Evolutionary conservation across 2,888 invertebrate species (phyloP).

Genomic region (Panorpa germanica): DNA sequence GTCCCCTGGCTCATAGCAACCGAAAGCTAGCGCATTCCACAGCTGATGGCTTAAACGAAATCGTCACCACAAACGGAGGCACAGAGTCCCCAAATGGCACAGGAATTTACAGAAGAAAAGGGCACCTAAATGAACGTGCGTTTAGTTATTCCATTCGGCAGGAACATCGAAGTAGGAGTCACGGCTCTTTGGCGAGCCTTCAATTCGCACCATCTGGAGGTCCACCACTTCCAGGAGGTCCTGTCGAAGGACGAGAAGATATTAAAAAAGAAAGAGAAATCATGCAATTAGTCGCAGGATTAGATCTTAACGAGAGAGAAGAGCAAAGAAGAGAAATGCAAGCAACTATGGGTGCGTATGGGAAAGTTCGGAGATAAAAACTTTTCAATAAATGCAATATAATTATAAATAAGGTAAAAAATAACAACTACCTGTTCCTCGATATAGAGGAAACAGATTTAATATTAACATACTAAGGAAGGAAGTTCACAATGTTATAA

Average conservation of each 20-base stretch:
- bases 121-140: conserved; percentile 80
- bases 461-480: too few species aligned
- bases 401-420: too few species aligned
- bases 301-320: conserved; percentile 64
- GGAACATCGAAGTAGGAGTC: conserved; percentile 82
- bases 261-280: conserved; percentile 81
- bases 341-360: too few species aligned
- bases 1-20: conserved; percentile 30
- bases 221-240: conserved; percentile 28
- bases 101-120: conserved; percentile 79
- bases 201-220: conserved; percentile 76
- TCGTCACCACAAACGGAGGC: conserved; percentile 27
- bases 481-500: too few species aligned
- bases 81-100: conserved; percentile 43
- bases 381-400: too few species aligned
- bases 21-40: conserved; percentile 47
- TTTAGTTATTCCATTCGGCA: conserved; percentile 88
- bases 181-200: conserved; percentile 78
- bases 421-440: too few species aligned
- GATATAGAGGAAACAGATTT: too few species aligned
- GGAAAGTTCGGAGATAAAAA: too few species aligned
- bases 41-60: conserved; percentile 40
- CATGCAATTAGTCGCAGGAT: conserved; percentile 81
- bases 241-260: conserved; percentile 40
- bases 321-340: conserved; percentile 47